Conservation (phyloP, 2,797 vertebrate species). For the Graptemys geographica region DNA sequence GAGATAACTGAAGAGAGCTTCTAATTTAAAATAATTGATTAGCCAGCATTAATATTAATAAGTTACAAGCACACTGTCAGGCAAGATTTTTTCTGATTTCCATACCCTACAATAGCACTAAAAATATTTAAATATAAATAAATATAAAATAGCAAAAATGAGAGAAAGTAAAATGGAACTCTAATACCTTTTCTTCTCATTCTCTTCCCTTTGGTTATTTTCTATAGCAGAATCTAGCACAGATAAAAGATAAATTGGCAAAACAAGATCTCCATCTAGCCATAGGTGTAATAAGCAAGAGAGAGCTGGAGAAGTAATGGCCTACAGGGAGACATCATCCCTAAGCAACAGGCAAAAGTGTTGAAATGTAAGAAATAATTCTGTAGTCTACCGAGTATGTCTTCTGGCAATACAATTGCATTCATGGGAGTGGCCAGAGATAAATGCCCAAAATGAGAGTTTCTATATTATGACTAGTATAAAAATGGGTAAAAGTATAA, state of each 20-base stretch:
- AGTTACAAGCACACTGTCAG: not conserved
- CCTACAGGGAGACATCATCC: not conserved
- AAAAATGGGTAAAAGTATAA: conserved; percentile 9
- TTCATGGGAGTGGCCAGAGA: not conserved
- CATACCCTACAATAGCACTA: not conserved
- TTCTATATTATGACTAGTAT: not conserved
- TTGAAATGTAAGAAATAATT: not conserved
- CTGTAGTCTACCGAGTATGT: not conserved
- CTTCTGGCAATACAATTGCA: not conserved
- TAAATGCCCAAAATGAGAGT: not conserved
- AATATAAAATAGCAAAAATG: not conserved
- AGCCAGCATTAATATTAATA: not conserved
- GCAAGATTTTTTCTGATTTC: not conserved
- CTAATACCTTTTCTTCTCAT: not conserved
- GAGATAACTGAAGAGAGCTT: not conserved
- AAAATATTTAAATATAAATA: not conserved
- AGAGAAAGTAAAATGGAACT: not conserved
- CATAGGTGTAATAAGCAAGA: not conserved
- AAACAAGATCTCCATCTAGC: not conserved
- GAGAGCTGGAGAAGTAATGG: not conserved
- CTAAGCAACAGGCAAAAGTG: not conserved
- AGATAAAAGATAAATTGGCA: not conserved
- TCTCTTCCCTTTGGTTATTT: not conserved
- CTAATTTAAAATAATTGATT: not conserved
- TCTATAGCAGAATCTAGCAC: not conserved